A percentile compares a stretch with the other conserved stretches of the same genome.
These are phyloP conservation scores for Amblyraja radiata DNA, from an alignment of 2,797 vertebrate species.

Conservation along the genomic window DNA sequence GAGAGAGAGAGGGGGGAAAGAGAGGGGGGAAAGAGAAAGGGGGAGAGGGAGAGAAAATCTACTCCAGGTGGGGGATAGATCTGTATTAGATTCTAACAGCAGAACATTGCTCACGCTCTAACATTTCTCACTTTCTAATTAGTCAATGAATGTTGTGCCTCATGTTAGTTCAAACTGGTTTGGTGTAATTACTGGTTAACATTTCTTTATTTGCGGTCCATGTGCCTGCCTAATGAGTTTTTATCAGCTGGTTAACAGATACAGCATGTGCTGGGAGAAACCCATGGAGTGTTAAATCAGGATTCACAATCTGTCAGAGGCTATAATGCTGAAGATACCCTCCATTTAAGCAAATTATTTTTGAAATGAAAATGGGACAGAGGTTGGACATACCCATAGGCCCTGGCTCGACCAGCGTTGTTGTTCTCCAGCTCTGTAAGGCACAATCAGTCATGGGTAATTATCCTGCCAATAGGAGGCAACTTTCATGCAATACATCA, in stretches of 20 bases:
- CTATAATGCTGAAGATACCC: constrained; percentile 28
- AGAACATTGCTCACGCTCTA: neutral
- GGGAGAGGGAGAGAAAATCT: neutral
- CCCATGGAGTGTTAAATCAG: constrained; percentile 15
- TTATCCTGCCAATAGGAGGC: constrained; percentile 32
- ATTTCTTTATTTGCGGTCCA: neutral
- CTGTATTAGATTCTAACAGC: neutral
- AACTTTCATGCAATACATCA: constrained; percentile 33
- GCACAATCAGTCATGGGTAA: constrained; percentile 35
- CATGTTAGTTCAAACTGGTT: neutral
- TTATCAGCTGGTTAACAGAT: constrained; percentile 9
- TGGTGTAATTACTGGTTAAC: constrained; percentile 29
- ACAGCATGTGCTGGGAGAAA: neutral
- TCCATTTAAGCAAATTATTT: constrained; percentile 35
- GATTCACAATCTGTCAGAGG: constrained; percentile 12
- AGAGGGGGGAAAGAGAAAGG: too few species aligned
- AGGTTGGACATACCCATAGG: constrained; percentile 31
- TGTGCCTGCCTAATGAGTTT: neutral
- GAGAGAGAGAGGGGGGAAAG: too few species aligned
- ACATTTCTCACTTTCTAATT: neutral
- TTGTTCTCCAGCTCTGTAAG: constrained; percentile 28
- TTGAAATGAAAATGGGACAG: constrained; percentile 30
- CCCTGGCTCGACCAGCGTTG: constrained; percentile 27
- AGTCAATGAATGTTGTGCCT: neutral
- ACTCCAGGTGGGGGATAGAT: neutral